Base-by-base conservation (phyloP, 64 coral and sea anemone species). In the Montipora sp. region DNA sequence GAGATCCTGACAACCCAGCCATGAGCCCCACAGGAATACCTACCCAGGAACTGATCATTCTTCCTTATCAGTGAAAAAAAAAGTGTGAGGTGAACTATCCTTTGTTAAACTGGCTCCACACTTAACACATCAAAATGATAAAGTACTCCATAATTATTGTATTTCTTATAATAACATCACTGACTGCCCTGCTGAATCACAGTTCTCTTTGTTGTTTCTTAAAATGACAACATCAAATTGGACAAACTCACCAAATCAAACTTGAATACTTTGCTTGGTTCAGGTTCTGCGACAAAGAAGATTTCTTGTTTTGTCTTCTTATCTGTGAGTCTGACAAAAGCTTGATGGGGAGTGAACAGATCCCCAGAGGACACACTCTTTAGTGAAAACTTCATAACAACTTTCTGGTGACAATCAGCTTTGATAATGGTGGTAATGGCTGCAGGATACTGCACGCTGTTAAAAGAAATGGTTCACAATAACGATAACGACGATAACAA, bases 271-370 rank as follows among this genome's bases (percentile, higher is more conserved):
- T 98, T 98, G 83, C 94, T 95, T 72, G 87, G 79, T 49, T 98
- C 96, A 8, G 96, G 96, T 89, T 98, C 96, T 63, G 96, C 89
- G 13, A 98, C 96, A 63, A 98, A 98, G 90, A 98, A 98, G 48
- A 98, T 98, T 75, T 98, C 96, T 77, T 98, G 96, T 16, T 98
- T 98, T 46, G 96, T 98, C 47, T 98, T 95, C 45, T 92, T 73
- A 84, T 98, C 95, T 53, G 87, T 93, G 47, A 98, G 94, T 82
- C 96, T 84, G 12, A 98, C 93, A 88, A 98, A 98, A 1, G 93
- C 94, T 94, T 98, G 96, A 75, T 98, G 96, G 66, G 96, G 94
- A 7, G 94, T 95, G 14, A 98, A 83, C 13, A 95, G 80, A 47
- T 98, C 90, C 58, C 92, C 92, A 81, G 93, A 88, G 13, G 84